phyloP scores from a whole-genome alignment of 2,797 vertebrate species.

The Sebastes wilsoni region DNA sequence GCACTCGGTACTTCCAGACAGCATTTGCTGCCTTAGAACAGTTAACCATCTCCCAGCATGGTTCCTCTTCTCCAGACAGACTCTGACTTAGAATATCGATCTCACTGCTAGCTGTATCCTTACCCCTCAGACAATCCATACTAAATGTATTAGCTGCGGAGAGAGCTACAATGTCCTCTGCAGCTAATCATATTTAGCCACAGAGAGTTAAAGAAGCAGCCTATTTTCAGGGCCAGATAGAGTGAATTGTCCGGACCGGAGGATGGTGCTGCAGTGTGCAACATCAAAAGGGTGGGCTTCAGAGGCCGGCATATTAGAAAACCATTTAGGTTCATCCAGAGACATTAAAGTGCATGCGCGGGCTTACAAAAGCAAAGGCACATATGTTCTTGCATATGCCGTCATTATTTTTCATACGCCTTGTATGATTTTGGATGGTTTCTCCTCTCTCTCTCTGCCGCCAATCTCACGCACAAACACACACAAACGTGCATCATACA shows the following conservation, averaged over 20 bases:
- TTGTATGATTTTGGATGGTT: conserved; percentile 2
- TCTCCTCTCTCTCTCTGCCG: background rate
- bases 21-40: conserved; percentile 69
- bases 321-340: conserved; percentile 27
- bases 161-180: conserved; percentile 83
- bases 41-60: conserved; percentile 80
- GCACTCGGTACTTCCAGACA: conserved; percentile 72
- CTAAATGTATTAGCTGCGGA: conserved; percentile 82
- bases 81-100: conserved; percentile 80
- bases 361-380: background rate
- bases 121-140: conserved; percentile 82
- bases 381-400: background rate
- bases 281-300: conserved; percentile 51
- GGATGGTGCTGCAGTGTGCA: conserved; percentile 39
- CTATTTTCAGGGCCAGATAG: conserved; percentile 53
- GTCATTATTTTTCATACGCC: conserved; percentile 9
- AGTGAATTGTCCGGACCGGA: conserved; percentile 54
- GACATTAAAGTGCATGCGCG: conserved; percentile 9
- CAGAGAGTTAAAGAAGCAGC: conserved; percentile 73
- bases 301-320: conserved; percentile 17
- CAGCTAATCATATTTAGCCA: conserved; percentile 81
- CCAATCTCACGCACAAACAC: background rate
- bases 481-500: conserved; percentile 16
- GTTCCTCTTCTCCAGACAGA: conserved; percentile 78
- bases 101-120: conserved; percentile 71